These are phyloP conservation scores for Mesitornis unicolor DNA, from an alignment of 2,113 vertebrate species.

Conservation along the genomic window DNA sequence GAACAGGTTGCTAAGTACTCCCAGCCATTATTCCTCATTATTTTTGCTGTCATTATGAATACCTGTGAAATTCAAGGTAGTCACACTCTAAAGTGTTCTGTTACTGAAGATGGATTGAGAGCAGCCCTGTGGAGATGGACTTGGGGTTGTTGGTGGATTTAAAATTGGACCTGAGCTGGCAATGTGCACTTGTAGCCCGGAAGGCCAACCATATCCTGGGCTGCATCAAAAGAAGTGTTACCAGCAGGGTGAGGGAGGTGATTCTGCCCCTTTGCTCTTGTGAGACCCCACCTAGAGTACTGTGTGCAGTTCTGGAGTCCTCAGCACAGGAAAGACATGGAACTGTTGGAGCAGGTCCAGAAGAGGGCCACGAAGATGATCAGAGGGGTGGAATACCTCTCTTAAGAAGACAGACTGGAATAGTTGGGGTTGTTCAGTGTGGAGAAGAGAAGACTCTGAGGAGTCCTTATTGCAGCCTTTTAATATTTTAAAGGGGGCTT, in stretches of 20 bases:
- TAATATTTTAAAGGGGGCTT: too few relatives aligned
- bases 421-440: not conserved
- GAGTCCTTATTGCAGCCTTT: not conserved
- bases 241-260: not conserved
- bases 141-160: not conserved
- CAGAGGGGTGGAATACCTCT: not conserved
- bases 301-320: not conserved
- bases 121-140: not conserved
- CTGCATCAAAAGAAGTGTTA: not conserved
- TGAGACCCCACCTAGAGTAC: not conserved
- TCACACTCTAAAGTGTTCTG: not conserved
- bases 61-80: not conserved
- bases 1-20: not conserved
- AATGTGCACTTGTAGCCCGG: not conserved
- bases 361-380: not conserved
- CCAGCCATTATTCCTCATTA: rapidly evolving
- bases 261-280: not conserved
- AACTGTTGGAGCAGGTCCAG: not conserved
- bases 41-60: not conserved
- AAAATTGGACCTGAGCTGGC: not conserved
- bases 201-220: not conserved
- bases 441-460: not conserved
- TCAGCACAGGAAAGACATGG: not conserved
- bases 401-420: not conserved
- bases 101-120: not conserved